Conservation (phyloP, 2,888 invertebrate species). For the Ceraclea dissimilis region DNA sequence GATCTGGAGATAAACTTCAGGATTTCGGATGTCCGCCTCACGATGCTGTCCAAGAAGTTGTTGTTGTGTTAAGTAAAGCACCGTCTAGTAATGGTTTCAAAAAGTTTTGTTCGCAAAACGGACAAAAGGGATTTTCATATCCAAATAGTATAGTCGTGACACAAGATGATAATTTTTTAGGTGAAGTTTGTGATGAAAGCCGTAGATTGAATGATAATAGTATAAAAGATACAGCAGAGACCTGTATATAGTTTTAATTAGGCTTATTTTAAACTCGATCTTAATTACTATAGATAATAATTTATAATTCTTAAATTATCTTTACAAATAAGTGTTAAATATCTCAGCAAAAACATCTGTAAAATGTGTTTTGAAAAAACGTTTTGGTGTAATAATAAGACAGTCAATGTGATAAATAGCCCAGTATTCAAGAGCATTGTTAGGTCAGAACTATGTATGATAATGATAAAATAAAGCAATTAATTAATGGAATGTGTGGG, state of each 20-base stretch:
- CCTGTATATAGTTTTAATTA: conserved; percentile 16
- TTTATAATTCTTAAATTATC: too few relatives aligned
- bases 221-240: conserved; percentile 9
- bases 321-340: too few relatives aligned
- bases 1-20: neutral
- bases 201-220: conserved; percentile 10
- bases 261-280: too few relatives aligned
- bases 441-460: too few relatives aligned
- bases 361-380: too few relatives aligned
- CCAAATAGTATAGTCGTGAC: conserved; percentile 6
- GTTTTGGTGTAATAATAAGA: too few relatives aligned
- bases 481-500: too few relatives aligned
- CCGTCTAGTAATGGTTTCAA: conserved; percentile 18
- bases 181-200: conserved; percentile 6
- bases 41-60: conserved; percentile 15
- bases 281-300: too few relatives aligned
- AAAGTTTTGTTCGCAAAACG: conserved; percentile 15
- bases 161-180: conserved; percentile 10
- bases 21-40: neutral
- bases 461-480: too few relatives aligned
- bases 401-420: too few relatives aligned
- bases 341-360: too few relatives aligned
- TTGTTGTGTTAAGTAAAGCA: conserved; percentile 15
- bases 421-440: too few relatives aligned
- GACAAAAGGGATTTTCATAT: conserved; percentile 7